Evolutionary conservation across 2,888 invertebrate genomes (phyloP).

Genomic region (Eumerus sabulonum): DNA sequence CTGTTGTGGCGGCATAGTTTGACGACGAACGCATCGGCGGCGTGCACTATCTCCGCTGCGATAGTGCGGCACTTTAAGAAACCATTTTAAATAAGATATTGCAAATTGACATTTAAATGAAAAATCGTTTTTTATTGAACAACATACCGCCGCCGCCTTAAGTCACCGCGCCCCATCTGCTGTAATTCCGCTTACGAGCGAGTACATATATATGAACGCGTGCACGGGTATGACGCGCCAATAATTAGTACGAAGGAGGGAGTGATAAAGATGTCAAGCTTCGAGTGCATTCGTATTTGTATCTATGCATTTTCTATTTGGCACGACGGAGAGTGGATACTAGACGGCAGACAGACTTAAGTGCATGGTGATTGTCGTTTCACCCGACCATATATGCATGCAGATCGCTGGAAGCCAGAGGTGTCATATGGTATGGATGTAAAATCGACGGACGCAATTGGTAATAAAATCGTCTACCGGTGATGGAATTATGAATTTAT

Average conservation of each 20-base stretch:
- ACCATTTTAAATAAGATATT: slow-evolving; percentile 69
- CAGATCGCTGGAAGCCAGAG: slow-evolving; percentile 5
- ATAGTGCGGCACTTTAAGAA: slow-evolving; percentile 67
- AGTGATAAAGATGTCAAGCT: slow-evolving; percentile 67
- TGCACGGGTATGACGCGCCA: slow-evolving; percentile 16
- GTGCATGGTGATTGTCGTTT: slow-evolving; percentile 4
- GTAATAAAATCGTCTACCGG: slow-evolving; percentile 37
- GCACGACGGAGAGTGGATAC: slow-evolving; percentile 26
- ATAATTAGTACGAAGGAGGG: slow-evolving; percentile 60
- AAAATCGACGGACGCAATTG: slow-evolving; percentile 20
- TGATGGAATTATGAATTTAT: slow-evolving; percentile 58
- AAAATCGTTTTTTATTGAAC: slow-evolving; percentile 64
- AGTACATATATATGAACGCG: not conserved
- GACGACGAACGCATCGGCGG: slow-evolving; percentile 5
- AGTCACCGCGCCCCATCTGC: slow-evolving; percentile 12
- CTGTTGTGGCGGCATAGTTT: slow-evolving; percentile 7
- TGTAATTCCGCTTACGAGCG: not conserved
- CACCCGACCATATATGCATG: slow-evolving; percentile 17
- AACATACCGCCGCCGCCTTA: slow-evolving; percentile 16
- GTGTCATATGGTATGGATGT: not conserved
- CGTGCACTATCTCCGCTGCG: slow-evolving; percentile 32
- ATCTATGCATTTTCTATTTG: slow-evolving; percentile 51
- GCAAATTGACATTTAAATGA: slow-evolving; percentile 69
- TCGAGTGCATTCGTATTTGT: slow-evolving; percentile 46
- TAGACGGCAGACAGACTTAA: not conserved